phyloP scores from a whole-genome alignment of 2,797 vertebrate genomes.

The Acropternis orthonyx region DNA sequence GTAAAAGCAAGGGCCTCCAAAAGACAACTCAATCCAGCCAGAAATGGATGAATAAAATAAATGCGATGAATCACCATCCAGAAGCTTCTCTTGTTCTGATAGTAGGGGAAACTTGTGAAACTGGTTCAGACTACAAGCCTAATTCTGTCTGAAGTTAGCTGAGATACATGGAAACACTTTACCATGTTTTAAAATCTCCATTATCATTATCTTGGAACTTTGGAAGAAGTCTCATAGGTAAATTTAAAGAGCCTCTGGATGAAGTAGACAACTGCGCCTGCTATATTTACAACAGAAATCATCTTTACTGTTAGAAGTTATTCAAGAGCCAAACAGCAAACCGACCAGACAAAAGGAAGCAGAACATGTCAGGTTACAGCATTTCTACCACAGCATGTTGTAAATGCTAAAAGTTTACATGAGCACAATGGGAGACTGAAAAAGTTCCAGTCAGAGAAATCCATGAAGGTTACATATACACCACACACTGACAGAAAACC shows the following conservation, averaged over 20 bases:
- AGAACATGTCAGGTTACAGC: background rate
- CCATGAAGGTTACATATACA: background rate
- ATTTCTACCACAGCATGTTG: background rate
- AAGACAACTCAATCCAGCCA: background rate
- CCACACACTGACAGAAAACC: background rate
- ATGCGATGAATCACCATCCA: background rate
- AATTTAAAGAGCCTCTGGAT: background rate
- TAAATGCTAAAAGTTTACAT: background rate
- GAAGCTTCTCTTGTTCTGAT: background rate
- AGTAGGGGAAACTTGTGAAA: background rate
- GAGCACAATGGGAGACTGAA: background rate
- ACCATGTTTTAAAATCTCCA: background rate
- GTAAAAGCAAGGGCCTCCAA: background rate
- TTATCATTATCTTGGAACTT: background rate
- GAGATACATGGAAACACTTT: background rate
- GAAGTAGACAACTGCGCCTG: fast-evolving
- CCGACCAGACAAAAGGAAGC: background rate
- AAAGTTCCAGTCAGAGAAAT: background rate
- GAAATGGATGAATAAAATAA: background rate
- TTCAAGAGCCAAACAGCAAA: background rate
- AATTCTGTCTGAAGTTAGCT: background rate
- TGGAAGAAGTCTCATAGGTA: background rate
- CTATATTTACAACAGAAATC: background rate
- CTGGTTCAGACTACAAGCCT: background rate
- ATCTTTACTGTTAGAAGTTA: background rate